Conservation (phyloP, 2,888 invertebrate species). For the Xestobium rufovillosum region DNA sequence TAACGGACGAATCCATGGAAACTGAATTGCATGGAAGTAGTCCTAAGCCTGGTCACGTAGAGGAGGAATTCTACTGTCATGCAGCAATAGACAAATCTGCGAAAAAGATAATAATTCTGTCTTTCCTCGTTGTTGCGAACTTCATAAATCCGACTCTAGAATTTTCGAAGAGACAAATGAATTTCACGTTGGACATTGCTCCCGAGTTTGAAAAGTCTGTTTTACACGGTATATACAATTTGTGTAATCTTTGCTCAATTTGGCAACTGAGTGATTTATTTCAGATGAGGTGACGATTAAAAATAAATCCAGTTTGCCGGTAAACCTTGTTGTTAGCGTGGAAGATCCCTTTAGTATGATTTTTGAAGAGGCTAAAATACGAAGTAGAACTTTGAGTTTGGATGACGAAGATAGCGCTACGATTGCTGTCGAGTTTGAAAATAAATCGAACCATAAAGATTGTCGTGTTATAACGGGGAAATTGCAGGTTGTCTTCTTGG, state of each 20-base stretch:
- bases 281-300: slow-evolving; percentile 6
- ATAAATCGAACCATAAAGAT: slow-evolving; percentile 21
- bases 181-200: slow-evolving; percentile 46
- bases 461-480: slow-evolving; percentile 28
- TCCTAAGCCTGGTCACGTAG: slow-evolving; percentile 42
- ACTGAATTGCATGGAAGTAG: too few relatives aligned
- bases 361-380: slow-evolving; percentile 9
- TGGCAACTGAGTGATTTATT: too few relatives aligned
- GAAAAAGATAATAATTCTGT: slow-evolving; percentile 48
- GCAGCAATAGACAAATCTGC: slow-evolving; percentile 49
- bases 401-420: slow-evolving; percentile 12
- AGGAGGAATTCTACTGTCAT: slow-evolving; percentile 53
- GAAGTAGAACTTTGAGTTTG: slow-evolving; percentile 9
- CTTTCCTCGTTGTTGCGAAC: slow-evolving; percentile 47
- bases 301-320: slow-evolving; percentile 9
- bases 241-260: too few relatives aligned
- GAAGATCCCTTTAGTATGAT: slow-evolving; percentile 12
- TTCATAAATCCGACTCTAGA: slow-evolving; percentile 54
- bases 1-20: too few relatives aligned
- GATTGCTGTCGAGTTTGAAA: slow-evolving; percentile 30
- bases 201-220: too few relatives aligned
- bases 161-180: slow-evolving; percentile 45
- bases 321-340: slow-evolving; percentile 11
- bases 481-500: slow-evolving; percentile 37
- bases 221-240: slow-evolving; percentile 16